Base-by-base conservation (phyloP, 2,888 invertebrate genomes). In the Amphipyra tragopoginis region DNA sequence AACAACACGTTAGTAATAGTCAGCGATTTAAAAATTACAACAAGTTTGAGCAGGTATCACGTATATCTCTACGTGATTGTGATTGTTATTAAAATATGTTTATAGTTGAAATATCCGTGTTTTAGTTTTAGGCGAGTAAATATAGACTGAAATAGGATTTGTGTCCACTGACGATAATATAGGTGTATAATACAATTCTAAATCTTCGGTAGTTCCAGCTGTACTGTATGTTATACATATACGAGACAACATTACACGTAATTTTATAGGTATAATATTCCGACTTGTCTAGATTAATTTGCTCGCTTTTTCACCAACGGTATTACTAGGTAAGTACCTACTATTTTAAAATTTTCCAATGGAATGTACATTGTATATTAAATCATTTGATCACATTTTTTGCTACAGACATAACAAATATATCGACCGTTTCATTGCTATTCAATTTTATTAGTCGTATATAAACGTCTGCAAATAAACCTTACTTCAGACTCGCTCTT, bases 371-470 rank as follows among this genome's bases (percentile, higher is more conserved):
- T 64, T 38, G n/a, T 11, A 54, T 39, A 54, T 64, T 39, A 59
- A 72, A 59, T 39, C 13, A 45, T 66, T 51, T 44, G 49, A 65
- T 13, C 38, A 34, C 48, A 49, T 44, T 58, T 51, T 62, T 43
- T 10, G 39, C 26, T 47, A 45, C 21, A 14, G 21, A 53, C 47
- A 49, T 60, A 40, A 44, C 14, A 29, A 55, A 50, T 38, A 38
- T 66, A 65, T 65, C 26, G 48, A 72, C 60, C 29, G 60, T 66
- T 65, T 70, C 47, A 70, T 53, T 72, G 52, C 39, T 59, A 59
- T 56, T 72, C 50, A 53, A 56, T 71, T 50, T 57, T 40, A 36
- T 40, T 15, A 14, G 36, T 29, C 9, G 26, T 48, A 54, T 54
- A 58, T 55, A 45, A 65, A 51, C 49, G 54, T 61, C 59, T 53